Evolutionary conservation across 2,113 vertebrate genomes (phyloP).

Genomic region (Bufo bufo): DNA sequence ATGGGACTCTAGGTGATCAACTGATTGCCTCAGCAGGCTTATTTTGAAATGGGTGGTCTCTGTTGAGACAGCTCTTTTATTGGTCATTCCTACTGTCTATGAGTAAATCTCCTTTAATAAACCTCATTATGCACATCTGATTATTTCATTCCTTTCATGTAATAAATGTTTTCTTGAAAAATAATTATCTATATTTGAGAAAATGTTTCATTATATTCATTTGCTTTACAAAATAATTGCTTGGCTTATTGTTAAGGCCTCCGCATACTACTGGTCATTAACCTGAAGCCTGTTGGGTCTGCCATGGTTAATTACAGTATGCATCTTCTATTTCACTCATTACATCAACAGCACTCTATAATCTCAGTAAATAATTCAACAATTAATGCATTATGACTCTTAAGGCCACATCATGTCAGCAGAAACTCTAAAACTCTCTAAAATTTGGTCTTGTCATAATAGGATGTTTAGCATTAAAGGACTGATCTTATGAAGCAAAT

Average conservation of each 20-base stretch:
- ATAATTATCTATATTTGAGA: conserved; percentile 6
- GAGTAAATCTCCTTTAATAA: background rate
- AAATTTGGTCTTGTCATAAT: background rate
- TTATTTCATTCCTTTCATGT: background rate
- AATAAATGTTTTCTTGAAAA: background rate
- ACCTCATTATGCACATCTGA: background rate
- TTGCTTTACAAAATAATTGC: background rate
- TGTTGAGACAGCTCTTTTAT: background rate
- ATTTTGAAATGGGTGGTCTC: background rate
- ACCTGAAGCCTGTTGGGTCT: background rate
- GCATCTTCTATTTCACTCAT: background rate
- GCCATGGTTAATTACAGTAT: background rate
- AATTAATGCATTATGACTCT: background rate
- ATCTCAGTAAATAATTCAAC: background rate
- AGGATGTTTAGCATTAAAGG: background rate
- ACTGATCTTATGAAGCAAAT: background rate
- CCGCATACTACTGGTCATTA: background rate
- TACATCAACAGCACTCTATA: background rate
- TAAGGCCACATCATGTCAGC: conserved; percentile 3
- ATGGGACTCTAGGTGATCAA: too few species aligned
- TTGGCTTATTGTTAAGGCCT: conserved; percentile 7
- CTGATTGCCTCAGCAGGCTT: too few species aligned
- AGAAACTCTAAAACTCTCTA: background rate
- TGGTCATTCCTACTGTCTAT: background rate
- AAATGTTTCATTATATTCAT: background rate